phyloP scores from a whole-genome alignment of 1,140 invertebrate species.

The Formica exsecta region DNA sequence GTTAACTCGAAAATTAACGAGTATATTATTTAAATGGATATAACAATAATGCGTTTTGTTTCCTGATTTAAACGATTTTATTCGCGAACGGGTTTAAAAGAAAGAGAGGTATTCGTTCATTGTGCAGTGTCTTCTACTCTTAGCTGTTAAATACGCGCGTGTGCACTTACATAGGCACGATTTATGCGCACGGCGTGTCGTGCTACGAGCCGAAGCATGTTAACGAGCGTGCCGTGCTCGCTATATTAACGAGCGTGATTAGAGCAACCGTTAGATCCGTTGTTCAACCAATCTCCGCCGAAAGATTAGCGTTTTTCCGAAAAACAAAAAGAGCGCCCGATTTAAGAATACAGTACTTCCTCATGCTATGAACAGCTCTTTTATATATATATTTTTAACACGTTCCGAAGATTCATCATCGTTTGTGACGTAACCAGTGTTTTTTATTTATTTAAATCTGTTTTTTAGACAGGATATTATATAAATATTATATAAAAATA shows the following conservation, averaged over 20 bases:
- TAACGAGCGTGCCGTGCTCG: slow-evolving; percentile 61
- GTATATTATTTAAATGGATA: background rate
- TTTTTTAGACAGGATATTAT: too few relatives aligned
- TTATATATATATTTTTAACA: background rate
- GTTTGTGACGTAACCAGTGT: background rate
- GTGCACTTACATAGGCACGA: slow-evolving; percentile 13
- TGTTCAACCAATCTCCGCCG: slow-evolving; percentile 22
- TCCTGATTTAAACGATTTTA: background rate
- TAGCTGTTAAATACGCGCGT: slow-evolving; percentile 38
- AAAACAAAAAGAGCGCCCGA: background rate
- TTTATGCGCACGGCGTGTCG: slow-evolving; percentile 42
- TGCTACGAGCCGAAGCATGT: slow-evolving; percentile 42
- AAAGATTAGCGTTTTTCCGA: slow-evolving; percentile 21
- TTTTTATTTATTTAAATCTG: background rate
- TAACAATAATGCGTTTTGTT: background rate
- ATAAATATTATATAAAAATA: too few relatives aligned
- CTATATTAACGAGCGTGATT: slow-evolving; percentile 71
- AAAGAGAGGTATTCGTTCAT: background rate
- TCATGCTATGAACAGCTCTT: too few relatives aligned
- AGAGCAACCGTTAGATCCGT: slow-evolving; percentile 65
- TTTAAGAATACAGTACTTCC: too few relatives aligned
- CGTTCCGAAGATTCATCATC: background rate
- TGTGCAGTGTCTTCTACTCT: slow-evolving; percentile 3
- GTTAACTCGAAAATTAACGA: background rate
- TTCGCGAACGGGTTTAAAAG: background rate